Evolutionary conservation across 2,797 vertebrate genomes (phyloP), one percentile per base, ranked within the genome.

Genomic region (Mormyrus proboscirostris): DNA sequence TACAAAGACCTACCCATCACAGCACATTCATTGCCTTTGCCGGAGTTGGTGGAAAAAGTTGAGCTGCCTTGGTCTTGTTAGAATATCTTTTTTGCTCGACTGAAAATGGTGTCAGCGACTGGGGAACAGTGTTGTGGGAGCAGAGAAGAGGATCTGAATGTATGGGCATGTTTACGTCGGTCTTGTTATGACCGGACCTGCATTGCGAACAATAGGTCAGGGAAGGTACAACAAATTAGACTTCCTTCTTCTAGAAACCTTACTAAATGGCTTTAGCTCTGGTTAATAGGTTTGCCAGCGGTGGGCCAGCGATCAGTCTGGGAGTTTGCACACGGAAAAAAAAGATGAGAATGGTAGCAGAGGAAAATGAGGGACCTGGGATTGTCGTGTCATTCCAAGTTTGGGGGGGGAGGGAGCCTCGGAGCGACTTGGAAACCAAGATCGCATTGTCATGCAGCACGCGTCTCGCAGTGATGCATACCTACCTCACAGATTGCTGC

Each of bases 11-110:
- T 59, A 29, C 91, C 90, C 88, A 69, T 93, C 92, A 91, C 91
- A 94, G 93, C 94, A 94, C 92, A 92, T 91, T 94, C 93, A 95
- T 93, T 93, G 91, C 91, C 93, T 94, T 93, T 92, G 87, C 19
- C 82, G 90, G 92, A 89, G 90, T 92, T 90, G 91, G 90, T 49
- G 59, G 57, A 49, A 22, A 83, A 50, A 14, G 86, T 47, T 10
- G 33, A 14, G 38, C 33, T 91, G 94, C 90, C 92, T 89, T 91
- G 91, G 92, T 93, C 91, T 93, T 91, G 89, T 76, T 90, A 90
- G 89, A 90, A 91, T 57, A 53, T 93, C 44, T 92, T 91, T 91
- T 76, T 91, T 76, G 86, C 88, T 89, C 86, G 14, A 88, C 91
- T 92, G 88, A 91, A 90, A 19, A 82, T 41, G 14, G 50, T 14